These are phyloP conservation scores for Gymnothorax javanicus DNA, from an alignment of 2,797 vertebrate genomes.

Conservation along the genomic window DNA sequence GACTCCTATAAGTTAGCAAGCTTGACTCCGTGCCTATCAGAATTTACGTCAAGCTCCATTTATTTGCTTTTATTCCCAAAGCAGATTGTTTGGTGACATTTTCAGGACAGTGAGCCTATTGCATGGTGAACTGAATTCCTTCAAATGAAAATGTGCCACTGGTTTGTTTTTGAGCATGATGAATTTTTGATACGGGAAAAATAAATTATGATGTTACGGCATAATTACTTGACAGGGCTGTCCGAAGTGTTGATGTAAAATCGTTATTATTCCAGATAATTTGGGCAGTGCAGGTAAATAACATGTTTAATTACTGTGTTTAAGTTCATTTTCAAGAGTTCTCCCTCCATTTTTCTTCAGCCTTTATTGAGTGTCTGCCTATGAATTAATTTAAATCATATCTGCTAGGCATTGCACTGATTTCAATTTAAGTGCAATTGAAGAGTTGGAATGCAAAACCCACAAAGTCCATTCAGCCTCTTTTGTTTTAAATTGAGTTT, in stretches of 20 bases:
- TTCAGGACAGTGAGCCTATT: background rate
- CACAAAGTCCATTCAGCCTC: no score
- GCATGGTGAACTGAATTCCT: background rate
- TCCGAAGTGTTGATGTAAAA: background rate
- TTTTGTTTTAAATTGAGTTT: no score
- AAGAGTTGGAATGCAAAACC: no score
- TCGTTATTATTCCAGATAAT: slow-evolving; percentile 56
- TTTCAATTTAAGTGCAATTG: background rate
- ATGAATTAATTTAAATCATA: slow-evolving; percentile 5
- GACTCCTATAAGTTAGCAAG: no score
- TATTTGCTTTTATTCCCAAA: no score
- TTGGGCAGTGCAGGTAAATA: slow-evolving; percentile 51
- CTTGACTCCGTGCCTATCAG: no score
- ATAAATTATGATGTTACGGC: background rate
- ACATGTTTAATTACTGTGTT: slow-evolving; percentile 37
- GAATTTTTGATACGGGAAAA: background rate
- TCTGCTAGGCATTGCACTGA: background rate
- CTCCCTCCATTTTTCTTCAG: background rate
- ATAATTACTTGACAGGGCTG: background rate
- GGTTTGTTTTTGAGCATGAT: background rate
- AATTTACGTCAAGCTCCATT: no score
- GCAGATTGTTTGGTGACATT: no score
- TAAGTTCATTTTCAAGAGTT: slow-evolving; percentile 7
- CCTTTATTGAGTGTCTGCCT: background rate
- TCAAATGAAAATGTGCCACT: background rate